Evolutionary conservation across 92 coral and sea anemone species (phyloP), one percentile per base, ranked within the genome.

Genomic region (Desmophyllum pertusum): DNA sequence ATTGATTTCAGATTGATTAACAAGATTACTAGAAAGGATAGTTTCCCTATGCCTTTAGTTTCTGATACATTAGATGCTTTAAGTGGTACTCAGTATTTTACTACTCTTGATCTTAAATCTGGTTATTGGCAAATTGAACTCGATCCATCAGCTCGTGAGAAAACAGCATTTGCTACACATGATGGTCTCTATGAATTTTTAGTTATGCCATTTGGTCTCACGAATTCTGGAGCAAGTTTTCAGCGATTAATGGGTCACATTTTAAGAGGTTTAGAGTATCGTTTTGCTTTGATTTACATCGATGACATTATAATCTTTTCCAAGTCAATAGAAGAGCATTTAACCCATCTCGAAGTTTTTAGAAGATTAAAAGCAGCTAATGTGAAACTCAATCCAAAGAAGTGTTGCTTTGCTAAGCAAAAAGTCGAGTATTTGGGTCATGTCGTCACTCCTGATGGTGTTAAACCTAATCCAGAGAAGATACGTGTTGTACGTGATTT

Each of bases 321-420:
- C 0, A 67, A 37, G 21, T 74, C 80, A 1, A 38, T 72, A 4
- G 84, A 77, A 0, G 90, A 85, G 40, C 90, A 92, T 17, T 78
- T 89, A 5, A 25, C 45, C 5, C 90, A 89, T 46, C 64, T 92
- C 1, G 81, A 81, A 23, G 92, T 89, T 10, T 93, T 90, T 43
- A 21, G 15, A 27, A 75, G 89, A 2, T 37, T 93, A 0, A 83
- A 87, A 0, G 87, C 81, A 0, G 92, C 96, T 0, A 87, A 93
- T 81, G 70, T 90, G 29, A 82, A 81, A 35, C 81, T 93, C 8
- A 93, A 93, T 30, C 89, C 93, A 0, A 63, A 78, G 38, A 93
- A 93, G 73, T 93, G 93, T 27, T 80, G 51, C 19, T 89, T 89
- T 45, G 38, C 43, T 0, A 84, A 66, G n/a, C 77, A 79, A 4